Evolutionary conservation across 2,797 vertebrate genomes (phyloP), one percentile per base, ranked within the genome.

Genomic region (Coreius guichenoti): DNA sequence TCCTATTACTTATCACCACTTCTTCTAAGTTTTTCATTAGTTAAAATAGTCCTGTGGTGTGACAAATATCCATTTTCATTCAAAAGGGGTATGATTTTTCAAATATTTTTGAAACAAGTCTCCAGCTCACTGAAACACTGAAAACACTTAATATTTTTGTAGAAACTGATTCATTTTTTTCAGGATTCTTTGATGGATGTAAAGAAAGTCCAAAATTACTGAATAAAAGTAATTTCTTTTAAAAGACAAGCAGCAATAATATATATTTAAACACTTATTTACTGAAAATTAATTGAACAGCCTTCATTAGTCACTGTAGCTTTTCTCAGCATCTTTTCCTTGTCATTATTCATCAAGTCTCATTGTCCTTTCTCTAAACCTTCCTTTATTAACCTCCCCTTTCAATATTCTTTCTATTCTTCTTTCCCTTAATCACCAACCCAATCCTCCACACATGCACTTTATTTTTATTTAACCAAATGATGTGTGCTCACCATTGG

Each of bases 401-500:
- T 77, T 56, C 51, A 36, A 70, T 36, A 69, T 72, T 56, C 17
- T 39, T 45, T 68, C 14, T 47, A 54, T 23, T 26, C 16, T n/a
- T 63, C 39, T n/a, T 26, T 86, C 58, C n/a, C 8, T 70, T 67
- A 51, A 63, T 77, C 70, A 81, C 49, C 39, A 39, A 14, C 19
- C 56, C 33, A 61, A 43, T 74, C 39, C 49, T 80, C 61, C 31
- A 8, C 68, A 31, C 17, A 36, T 5, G 43, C 51, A 31, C 8
- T 83, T 56, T 33, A 16, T 39, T 39, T 39, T 39, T 80, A 63
- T 65, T 36, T 23, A 78, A 69, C 45, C 21, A 45, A 68, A 68
- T 8, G 14, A 47, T 8, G 75, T 16, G 8, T 9, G 43, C 95
- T 95, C 86, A 98, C 97, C 97, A 0, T 97, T 96, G 0, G 97